These are phyloP conservation scores for Hypselothyrea guttata DNA, from an alignment of 2,888 invertebrate genomes.

Conservation along the genomic window DNA sequence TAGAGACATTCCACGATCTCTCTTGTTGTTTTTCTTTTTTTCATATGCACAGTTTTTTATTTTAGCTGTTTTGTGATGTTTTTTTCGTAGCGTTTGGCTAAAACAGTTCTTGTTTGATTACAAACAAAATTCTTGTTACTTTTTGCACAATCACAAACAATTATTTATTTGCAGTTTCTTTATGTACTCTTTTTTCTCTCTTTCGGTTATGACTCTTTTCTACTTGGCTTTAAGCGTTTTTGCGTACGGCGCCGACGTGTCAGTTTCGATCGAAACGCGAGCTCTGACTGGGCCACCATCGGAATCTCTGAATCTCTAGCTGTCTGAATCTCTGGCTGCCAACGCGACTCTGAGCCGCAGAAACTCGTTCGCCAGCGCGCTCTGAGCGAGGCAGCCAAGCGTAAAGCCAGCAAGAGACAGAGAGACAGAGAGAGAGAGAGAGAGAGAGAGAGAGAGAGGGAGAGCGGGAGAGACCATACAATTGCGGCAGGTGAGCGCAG, in stretches of 20 bases:
- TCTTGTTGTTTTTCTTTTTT: constrained; percentile 15
- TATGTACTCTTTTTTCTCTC: constrained; percentile 36
- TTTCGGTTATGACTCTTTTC: constrained; percentile 23
- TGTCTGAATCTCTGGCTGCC: constrained; percentile 56
- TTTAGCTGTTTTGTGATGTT: constrained; percentile 12
- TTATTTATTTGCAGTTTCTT: constrained; percentile 33
- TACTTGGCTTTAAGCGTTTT: constrained; percentile 44
- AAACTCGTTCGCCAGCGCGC: constrained; percentile 59
- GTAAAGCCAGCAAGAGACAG: constrained; percentile 45
- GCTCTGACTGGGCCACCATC: constrained; percentile 65
- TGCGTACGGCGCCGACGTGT: constrained; percentile 74
- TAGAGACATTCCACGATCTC: constrained; percentile 54
- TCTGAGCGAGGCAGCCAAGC: constrained; percentile 1
- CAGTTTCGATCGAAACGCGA: constrained; percentile 79
- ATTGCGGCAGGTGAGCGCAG: constrained; percentile 14
- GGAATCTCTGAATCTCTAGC: constrained; percentile 4
- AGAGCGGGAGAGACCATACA: constrained; percentile 2
- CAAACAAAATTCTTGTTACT: constrained; percentile 47
- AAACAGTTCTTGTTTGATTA: constrained; percentile 34
- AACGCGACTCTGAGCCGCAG: constrained; percentile 55
- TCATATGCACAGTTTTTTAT: constrained; percentile 11
- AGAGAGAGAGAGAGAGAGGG: neutral
- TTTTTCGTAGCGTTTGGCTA: constrained; percentile 23
- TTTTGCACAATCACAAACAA: constrained; percentile 37
- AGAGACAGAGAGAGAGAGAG: constrained; percentile 18